These are phyloP conservation scores for Numida meleagris DNA, from an alignment of 2,113 vertebrate genomes.

Conservation along the genomic window DNA sequence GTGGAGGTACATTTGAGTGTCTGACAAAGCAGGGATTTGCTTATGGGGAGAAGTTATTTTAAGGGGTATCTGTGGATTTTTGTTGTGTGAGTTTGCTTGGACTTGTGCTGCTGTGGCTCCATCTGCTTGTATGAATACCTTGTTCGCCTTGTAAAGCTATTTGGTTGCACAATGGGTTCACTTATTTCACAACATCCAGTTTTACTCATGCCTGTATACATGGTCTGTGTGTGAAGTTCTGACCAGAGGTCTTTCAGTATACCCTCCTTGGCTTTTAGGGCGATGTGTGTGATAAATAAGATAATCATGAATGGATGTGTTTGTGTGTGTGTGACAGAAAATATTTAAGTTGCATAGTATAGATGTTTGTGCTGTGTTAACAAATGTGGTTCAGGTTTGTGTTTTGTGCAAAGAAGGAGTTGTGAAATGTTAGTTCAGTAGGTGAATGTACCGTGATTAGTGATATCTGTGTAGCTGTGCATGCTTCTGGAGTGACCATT, in stretches of 20 bases:
- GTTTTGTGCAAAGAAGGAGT: background rate
- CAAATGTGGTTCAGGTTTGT: background rate
- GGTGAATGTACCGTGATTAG: background rate
- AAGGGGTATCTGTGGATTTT: background rate
- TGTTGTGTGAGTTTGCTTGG: background rate
- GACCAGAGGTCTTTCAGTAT: background rate
- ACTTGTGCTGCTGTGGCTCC: background rate
- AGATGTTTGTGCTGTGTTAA: background rate
- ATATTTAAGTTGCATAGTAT: fast-evolving
- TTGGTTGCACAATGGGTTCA: background rate
- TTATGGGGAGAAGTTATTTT: background rate
- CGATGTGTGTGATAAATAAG: background rate
- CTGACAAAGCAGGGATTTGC: background rate
- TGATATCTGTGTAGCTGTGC: background rate
- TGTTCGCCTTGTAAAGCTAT: background rate
- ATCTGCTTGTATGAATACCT: background rate
- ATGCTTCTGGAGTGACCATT: conserved; percentile 30
- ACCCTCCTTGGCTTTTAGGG: background rate
- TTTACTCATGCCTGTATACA: background rate
- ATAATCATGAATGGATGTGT: background rate
- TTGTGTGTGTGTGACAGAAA: background rate
- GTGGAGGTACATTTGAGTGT: too few relatives aligned
- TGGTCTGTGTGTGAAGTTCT: background rate
- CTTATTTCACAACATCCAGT: background rate
- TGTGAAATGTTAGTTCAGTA: background rate